Evolutionary conservation across 2,113 vertebrate species (phyloP).

Genomic region (Benitochromis conjunctus): DNA sequence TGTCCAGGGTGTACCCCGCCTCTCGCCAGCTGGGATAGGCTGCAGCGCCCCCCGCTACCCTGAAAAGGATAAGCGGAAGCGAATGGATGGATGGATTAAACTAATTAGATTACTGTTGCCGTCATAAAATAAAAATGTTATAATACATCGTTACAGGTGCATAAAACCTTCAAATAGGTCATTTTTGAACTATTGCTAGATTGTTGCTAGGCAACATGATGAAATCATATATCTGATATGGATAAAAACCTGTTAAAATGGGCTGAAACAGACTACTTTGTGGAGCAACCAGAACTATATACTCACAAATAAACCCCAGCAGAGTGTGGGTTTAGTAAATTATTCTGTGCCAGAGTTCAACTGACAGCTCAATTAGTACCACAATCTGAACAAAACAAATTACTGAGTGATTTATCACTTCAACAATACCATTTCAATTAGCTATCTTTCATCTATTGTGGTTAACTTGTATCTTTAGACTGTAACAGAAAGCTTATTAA

Average conservation of each 20-base stretch:
- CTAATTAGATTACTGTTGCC: not conserved
- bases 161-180: not conserved
- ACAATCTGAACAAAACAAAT: not conserved
- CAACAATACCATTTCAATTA: not conserved
- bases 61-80: too few relatives aligned
- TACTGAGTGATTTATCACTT: not conserved
- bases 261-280: not conserved
- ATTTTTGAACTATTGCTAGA: not conserved
- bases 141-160: not conserved
- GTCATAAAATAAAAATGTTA: not conserved
- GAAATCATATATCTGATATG: not conserved
- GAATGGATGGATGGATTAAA: not conserved
- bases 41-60: too few relatives aligned
- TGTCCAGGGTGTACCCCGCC: too few relatives aligned
- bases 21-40: too few relatives aligned
- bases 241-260: not conserved
- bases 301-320: not conserved
- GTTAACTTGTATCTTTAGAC: not conserved
- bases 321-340: not conserved
- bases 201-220: not conserved
- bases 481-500: not conserved
- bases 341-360: not conserved
- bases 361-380: not conserved
- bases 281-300: not conserved
- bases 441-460: not conserved